A percentile compares a stretch with the other conserved stretches of the same genome.
These are phyloP conservation scores for Pseudomyrmex sp. DNA, from an alignment of 1,140 invertebrate genomes.

Conservation along the genomic window DNA sequence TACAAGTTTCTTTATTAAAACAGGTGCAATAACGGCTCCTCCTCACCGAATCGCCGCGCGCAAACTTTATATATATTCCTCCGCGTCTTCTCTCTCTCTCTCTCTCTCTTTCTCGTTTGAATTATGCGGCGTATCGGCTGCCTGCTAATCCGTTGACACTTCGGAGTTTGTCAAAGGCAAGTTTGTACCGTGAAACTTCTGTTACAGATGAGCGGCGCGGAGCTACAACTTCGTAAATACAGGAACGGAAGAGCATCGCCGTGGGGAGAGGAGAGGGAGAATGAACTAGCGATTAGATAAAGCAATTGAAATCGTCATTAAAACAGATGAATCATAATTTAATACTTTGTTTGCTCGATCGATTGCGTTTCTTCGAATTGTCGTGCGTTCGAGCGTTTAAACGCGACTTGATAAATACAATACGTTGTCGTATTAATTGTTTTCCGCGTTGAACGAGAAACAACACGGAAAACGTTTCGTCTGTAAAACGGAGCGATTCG, in stretches of 20 bases:
- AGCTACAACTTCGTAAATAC: constrained; percentile 25
- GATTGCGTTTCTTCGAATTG: neutral
- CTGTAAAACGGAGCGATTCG: neutral
- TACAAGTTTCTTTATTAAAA: constrained; percentile 41
- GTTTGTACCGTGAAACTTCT: constrained; percentile 39
- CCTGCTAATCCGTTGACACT: constrained; percentile 44
- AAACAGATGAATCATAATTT: constrained; percentile 30
- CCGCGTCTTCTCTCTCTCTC: neutral
- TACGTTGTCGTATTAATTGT: neutral
- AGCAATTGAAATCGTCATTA: neutral
- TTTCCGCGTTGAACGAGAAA: neutral
- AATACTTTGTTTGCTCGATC: constrained; percentile 17
- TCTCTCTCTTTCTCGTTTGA: neutral
- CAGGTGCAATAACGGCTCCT: constrained; percentile 12
- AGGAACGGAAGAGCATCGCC: constrained; percentile 14
- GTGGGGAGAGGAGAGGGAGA: neutral
- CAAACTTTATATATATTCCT: constrained; percentile 12
- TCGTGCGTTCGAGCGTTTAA: neutral
- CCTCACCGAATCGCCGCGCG: neutral
- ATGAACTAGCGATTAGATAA: constrained; percentile 21
- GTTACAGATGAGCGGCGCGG: constrained; percentile 40
- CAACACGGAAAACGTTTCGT: neutral
- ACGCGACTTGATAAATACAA: neutral
- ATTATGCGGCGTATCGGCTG: constrained; percentile 34
- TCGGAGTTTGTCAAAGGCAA: constrained; percentile 41